Evolutionary conservation across 2,797 vertebrate genomes (phyloP).

Genomic region (Setipinna tenuifilis): DNA sequence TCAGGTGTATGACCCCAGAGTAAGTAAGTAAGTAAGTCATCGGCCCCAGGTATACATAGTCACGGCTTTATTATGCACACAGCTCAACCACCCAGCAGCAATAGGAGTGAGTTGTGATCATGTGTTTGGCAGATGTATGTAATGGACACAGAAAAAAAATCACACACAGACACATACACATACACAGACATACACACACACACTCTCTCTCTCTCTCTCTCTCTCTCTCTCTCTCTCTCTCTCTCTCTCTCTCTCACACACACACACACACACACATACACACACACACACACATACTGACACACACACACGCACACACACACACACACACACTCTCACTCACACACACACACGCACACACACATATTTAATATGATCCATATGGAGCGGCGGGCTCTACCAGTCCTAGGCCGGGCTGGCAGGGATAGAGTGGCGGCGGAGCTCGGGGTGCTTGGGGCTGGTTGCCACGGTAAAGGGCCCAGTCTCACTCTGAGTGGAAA

Average conservation of each 20-base stretch:
- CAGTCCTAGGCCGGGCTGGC: background rate
- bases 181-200: background rate
- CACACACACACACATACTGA: slow-evolving; percentile 18
- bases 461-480: background rate
- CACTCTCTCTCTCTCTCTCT: too few species aligned
- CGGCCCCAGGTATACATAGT: background rate
- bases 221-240: background rate
- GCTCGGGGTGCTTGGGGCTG: background rate
- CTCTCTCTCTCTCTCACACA: background rate
- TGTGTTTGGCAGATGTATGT: slow-evolving; percentile 59
- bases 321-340: background rate
- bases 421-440: background rate
- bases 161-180: slow-evolving; percentile 26
- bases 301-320: too few species aligned
- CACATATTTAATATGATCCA: slow-evolving; percentile 52
- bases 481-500: background rate
- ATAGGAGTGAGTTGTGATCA: slow-evolving; percentile 30
- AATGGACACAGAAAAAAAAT: slow-evolving; percentile 36
- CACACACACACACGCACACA: slow-evolving; percentile 27
- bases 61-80: background rate
- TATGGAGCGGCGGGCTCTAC: slow-evolving; percentile 38
- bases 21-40: background rate
- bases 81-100: background rate
- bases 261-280: slow-evolving; percentile 1
- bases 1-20: background rate